Conservation (phyloP, 2,888 invertebrate species). For the Lampropteryx suffumata region DNA sequence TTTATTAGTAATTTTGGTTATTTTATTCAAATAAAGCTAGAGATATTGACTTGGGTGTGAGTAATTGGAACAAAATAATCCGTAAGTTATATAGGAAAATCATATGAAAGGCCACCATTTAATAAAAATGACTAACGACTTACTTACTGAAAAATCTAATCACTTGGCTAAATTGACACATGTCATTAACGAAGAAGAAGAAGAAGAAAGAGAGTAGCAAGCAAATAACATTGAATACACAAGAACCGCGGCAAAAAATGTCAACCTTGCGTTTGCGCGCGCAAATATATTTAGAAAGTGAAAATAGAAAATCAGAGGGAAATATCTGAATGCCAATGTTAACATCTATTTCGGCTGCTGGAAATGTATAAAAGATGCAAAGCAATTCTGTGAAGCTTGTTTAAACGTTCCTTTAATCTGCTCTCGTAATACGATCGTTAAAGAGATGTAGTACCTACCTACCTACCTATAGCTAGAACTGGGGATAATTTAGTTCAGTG, state of each 20-base stretch:
- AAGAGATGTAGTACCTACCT: constrained; percentile 25
- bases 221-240: constrained; percentile 47
- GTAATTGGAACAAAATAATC: too few relatives aligned
- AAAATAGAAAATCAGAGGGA: constrained; percentile 72
- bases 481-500: constrained; percentile 15
- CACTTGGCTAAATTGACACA: too few relatives aligned
- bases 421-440: constrained; percentile 31
- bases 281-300: constrained; percentile 63
- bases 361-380: constrained; percentile 35
- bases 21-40: too few relatives aligned
- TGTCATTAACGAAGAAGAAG: too few relatives aligned
- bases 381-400: constrained; percentile 24
- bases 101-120: too few relatives aligned
- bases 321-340: constrained; percentile 77
- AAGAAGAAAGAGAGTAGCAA: constrained; percentile 38
- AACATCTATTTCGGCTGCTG: constrained; percentile 60
- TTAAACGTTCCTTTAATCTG: constrained; percentile 32
- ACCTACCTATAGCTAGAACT: constrained; percentile 15
- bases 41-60: too few relatives aligned
- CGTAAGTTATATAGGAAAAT: too few relatives aligned
- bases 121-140: too few relatives aligned
- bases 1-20: too few relatives aligned
- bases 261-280: constrained; percentile 60
- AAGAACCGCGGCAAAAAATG: constrained; percentile 54
- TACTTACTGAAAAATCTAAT: too few relatives aligned